Evolutionary conservation across 2,888 invertebrate species (phyloP).

Genomic region (Trachelus troglodyta): DNA sequence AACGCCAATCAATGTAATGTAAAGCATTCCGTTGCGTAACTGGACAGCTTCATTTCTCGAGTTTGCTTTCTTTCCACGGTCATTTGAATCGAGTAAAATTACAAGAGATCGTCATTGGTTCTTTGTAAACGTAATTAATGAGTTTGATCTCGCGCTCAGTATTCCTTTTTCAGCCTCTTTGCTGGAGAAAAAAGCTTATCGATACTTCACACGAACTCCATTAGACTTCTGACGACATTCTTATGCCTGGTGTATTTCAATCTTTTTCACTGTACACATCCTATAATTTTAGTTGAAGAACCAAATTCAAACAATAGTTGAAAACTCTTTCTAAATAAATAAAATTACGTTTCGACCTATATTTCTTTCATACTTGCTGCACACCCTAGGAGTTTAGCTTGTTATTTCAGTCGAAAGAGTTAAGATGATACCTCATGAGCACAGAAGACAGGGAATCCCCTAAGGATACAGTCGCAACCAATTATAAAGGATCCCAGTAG

Average conservation of each 20-base stretch:
- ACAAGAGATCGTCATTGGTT: neutral
- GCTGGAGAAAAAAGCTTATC: neutral
- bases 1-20: too few relatives aligned
- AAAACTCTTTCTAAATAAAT: neutral
- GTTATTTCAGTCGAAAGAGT: too few relatives aligned
- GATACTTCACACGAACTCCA: neutral
- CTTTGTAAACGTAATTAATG: neutral
- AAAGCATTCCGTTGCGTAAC: too few relatives aligned
- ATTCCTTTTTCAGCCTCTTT: neutral
- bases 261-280: neutral
- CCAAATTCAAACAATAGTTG: neutral
- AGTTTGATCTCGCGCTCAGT: neutral
- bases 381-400: too few relatives aligned
- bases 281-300: neutral
- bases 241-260: neutral
- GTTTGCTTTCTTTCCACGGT: too few relatives aligned
- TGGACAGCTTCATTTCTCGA: too few relatives aligned
- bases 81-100: too few relatives aligned
- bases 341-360: neutral
- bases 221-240: neutral
- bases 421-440: neutral
- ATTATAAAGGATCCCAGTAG: neutral
- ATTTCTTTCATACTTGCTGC: too few relatives aligned
- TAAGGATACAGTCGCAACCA: neutral
- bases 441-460: neutral